These are phyloP conservation scores for Thereva nobilitata DNA, from an alignment of 2,888 invertebrate species.

Conservation along the genomic window DNA sequence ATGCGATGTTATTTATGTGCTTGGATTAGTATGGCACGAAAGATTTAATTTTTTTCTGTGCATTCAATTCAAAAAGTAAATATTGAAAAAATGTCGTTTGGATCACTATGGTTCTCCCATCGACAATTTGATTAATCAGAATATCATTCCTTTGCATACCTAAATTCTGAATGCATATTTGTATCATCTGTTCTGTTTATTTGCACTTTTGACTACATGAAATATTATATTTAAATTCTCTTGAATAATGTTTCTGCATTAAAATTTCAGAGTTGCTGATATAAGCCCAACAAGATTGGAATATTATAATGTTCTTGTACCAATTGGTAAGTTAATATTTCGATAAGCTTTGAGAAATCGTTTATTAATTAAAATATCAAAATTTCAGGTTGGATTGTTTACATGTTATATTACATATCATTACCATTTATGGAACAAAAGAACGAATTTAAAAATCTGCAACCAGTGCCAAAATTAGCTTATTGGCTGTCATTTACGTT, in stretches of 20 bases:
- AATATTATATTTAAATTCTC: neutral
- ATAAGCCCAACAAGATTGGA: conserved; percentile 51
- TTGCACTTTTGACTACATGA: neutral
- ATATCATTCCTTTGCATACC: too few relatives aligned
- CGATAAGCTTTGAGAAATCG: conserved; percentile 7
- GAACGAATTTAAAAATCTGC: conserved; percentile 68
- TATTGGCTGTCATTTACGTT: conserved; percentile 69
- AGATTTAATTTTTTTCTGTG: too few relatives aligned
- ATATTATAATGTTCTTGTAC: conserved; percentile 52
- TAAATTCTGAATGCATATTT: too few relatives aligned
- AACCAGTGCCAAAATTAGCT: conserved; percentile 63
- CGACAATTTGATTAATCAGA: too few relatives aligned
- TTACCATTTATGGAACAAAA: conserved; percentile 68
- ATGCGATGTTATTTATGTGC: too few relatives aligned
- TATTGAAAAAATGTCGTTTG: too few relatives aligned
- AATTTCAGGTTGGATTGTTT: conserved; percentile 50
- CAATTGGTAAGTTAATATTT: conserved; percentile 47
- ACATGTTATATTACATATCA: conserved; percentile 61
- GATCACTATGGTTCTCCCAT: too few relatives aligned
- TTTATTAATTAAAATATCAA: neutral
- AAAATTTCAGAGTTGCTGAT: conserved; percentile 41
- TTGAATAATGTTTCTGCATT: neutral
- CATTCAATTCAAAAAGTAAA: too few relatives aligned
- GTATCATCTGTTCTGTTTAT: neutral
- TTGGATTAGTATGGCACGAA: too few relatives aligned